Base-by-base conservation (phyloP, 1,140 invertebrate species). In the Euschistus heros region DNA sequence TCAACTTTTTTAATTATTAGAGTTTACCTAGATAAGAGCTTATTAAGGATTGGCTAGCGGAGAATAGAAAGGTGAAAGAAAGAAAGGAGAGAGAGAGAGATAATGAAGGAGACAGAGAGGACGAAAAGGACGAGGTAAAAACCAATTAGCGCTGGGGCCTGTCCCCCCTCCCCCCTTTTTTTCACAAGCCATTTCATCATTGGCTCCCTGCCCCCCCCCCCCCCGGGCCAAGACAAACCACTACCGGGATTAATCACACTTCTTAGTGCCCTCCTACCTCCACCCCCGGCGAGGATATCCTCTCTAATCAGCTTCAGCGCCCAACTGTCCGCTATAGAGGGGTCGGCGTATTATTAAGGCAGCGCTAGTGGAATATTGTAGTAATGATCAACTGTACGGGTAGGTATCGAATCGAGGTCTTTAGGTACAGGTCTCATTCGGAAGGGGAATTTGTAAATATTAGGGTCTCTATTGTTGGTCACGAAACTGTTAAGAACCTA, bases 121-220 rank as follows among this genome's bases (percentile, higher is more conserved):
- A 22, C 15, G 15, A 8, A 14, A 46, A 42, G 63, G 55, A 27
- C 13, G 37, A 55, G 20, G 50, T n/a, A 18, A 37, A 22, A 24
- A 18, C 33, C 54, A 54, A 61, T 22, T 24, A 46, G 42, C 59
- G 33, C 26, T 42, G 55, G 64, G 64, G 33, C 18, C 52, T 55
- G 57, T 17, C 37, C 17, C 17, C 27, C 18, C 52, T 55, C 64
- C 24, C 37, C 17, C 17, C 27, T 24, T 59, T 66, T 66, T 65
- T 65, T 65, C 64, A 59, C 64, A 66, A 47, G 42, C 60, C 65
- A 66, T 66, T 66, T 66, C 65, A 66, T 66, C 65, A 66, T 62
- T 62, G 60, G 47, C 26, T 37, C 37, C n/a, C n/a, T n/a, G n/a
- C 47, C 6, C 20, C 47, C 6, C 20, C n/a, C 6, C n/a, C n/a